Evolutionary conservation across 2,113 vertebrate species (phyloP), one percentile per base, ranked within the genome.

Genomic region (Climacteris rufus): DNA sequence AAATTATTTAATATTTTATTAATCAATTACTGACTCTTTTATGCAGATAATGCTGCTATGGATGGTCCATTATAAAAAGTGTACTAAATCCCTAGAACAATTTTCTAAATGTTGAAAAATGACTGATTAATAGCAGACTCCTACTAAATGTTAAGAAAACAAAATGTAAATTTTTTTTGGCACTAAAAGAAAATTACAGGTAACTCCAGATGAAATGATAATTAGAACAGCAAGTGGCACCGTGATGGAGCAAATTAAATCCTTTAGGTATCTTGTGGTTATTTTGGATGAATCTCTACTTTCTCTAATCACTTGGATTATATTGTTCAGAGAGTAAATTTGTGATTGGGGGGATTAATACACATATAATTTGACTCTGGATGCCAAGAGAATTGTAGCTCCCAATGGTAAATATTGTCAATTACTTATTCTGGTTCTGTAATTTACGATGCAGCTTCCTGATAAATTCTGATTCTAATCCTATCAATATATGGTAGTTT

Each of bases 1-100:
- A 98, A 96, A 97, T 98, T 96, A 93, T 97, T 97, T 96, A 76
- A 90, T 94, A 96, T 96, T 97, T 97, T 96, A 95, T 97, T 97
- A 98, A 97, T 98, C 91, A 97, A 96, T 97, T 97, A 96, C 74
- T 78, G 75, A 53, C 74, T 90, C 85, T 83, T 96, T 97, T 96
- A 82, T 89, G 89, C 79, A 93, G 88, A 91, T 81, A 83, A 87
- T 88, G 11, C 50, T 92, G 45, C 60, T 74, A 30, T 85, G 37
- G 78, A 96, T 94, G 89, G 89, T 87, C 87, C 75, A 69, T 94
- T 87, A 84, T 71, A 90, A 96, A 90, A 91, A 82, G 91, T 85
- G 54, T 94, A 52, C 91, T 95, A 96, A 96, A 92, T 84, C 86
- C 85, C 78, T 93, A 74, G 61, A 85, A 96, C 28, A 47, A 82